phyloP scores from a whole-genome alignment of 2,113 vertebrate species.

The Zingel zingel region DNA sequence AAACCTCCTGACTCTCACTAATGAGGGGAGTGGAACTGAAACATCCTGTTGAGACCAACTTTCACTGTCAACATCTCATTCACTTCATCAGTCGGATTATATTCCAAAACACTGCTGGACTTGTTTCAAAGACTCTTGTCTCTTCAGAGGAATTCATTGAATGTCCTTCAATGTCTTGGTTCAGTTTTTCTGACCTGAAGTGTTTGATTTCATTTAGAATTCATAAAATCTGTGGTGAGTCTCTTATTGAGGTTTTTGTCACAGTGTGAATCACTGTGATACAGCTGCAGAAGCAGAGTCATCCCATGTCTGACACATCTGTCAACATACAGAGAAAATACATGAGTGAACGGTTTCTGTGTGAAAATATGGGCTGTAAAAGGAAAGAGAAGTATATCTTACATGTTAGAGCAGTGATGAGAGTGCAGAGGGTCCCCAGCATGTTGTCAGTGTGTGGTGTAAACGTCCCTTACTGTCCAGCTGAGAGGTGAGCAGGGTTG shows the following conservation, averaged over 20 bases:
- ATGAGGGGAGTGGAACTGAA: conserved; percentile 66
- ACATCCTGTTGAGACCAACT: conserved; percentile 30
- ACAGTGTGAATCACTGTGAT: conserved; percentile 4
- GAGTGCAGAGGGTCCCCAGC: conserved; percentile 53
- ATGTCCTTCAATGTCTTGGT: neutral
- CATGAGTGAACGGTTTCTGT: neutral
- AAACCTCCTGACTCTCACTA: conserved; percentile 72
- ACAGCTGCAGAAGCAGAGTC: neutral
- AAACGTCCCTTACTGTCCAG: conserved; percentile 16
- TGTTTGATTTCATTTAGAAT: neutral
- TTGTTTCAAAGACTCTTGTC: neutral
- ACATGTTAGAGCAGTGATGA: conserved; percentile 61
- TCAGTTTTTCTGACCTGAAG: neutral
- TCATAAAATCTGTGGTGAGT: neutral
- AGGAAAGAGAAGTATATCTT: conserved; percentile 13
- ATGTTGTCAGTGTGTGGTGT: conserved; percentile 8
- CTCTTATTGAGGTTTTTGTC: neutral
- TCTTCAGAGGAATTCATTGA: neutral
- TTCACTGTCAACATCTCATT: conserved; percentile 19
- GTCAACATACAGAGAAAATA: conserved; percentile 10
- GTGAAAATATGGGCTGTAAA: neutral
- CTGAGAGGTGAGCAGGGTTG: neutral
- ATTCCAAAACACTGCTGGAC: conserved; percentile 7
- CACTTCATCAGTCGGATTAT: neutral
- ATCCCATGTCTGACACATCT: conserved; percentile 11